Base-by-base conservation (phyloP, 2,888 invertebrate genomes). In the Orthosia gothica region DNA sequence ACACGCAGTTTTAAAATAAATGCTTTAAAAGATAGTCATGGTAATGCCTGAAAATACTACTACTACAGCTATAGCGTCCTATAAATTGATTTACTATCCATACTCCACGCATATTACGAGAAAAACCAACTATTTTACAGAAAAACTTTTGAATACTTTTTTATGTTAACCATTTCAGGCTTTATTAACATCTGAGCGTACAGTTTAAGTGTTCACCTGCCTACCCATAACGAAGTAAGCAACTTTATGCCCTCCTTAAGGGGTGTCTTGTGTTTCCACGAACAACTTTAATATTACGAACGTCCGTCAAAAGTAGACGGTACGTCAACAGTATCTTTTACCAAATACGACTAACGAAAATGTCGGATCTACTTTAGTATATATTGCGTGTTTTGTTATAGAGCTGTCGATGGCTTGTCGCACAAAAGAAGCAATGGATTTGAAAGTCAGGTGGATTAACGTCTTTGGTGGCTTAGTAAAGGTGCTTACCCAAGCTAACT, bases 211-310 rank as follows among this genome's bases (percentile, higher is more conserved):
- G 63, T 77, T 81, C 63, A 63, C 78, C 73, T 68, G 77, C 47
- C 77, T 73, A 69, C 67, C 59, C 64, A 26, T 72, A 85, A 62
- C 62, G 40, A 66, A 81, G 71, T 65, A 64, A 71, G 69, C 52
- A 82, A 84, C 71, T 82, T 85, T 79, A 78, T 76, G 69, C 59
- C 77, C 72, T 76, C 62, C 66, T 78, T 69, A 63, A 71, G 20
- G 66, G 74, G 54, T 65, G 54, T 74, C 77, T 75, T 68, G 74
- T 72, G 72, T 82, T 80, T 74, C 76, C 58, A 69, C 71, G 61
- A 70, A 64, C 66, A 79, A 86, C 78, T 84, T 86, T 79, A 86
- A 81, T 86, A 84, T 86, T 82, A 72, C 76, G 71, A 67, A 68
- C 74, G 76, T 83, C 83, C 83, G 72, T 84, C 84, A 82, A 84